Evolutionary conservation across 2,888 invertebrate species (phyloP).

Genomic region (Ariolimax columbianus): DNA sequence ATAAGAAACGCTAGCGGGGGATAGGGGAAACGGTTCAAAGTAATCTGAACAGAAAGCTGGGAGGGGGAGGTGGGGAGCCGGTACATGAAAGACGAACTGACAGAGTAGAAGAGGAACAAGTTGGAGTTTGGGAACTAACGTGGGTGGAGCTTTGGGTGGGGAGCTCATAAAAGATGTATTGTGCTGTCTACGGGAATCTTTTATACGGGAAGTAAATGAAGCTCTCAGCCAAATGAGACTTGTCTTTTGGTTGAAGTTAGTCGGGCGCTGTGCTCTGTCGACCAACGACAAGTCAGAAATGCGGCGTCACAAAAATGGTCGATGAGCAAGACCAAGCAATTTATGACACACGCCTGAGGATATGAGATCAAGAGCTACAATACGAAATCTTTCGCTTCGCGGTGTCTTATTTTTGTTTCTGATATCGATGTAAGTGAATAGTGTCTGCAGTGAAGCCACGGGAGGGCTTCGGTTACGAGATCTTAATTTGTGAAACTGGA

Average conservation of each 20-base stretch:
- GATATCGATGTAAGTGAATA: not conserved
- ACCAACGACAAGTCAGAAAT: not conserved
- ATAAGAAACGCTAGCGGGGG: constrained; percentile 5
- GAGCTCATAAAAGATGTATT: not conserved
- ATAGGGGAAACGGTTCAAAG: not conserved
- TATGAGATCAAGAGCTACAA: not conserved
- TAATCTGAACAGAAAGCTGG: not conserved
- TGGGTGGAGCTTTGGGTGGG: not conserved
- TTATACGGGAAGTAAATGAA: constrained; percentile 38
- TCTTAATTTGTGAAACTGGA: not conserved
- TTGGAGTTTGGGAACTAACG: not conserved
- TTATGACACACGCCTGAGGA: not conserved
- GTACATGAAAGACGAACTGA: constrained; percentile 6
- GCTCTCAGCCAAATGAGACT: constrained; percentile 37
- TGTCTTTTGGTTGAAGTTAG: constrained; percentile 9
- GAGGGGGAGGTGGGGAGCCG: not conserved
- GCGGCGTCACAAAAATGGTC: not conserved
- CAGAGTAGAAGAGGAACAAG: constrained; percentile 8
- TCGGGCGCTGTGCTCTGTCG: constrained; percentile 1
- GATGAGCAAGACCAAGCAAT: not conserved
- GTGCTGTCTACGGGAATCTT: not conserved
- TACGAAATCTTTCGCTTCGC: not conserved
- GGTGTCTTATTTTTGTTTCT: not conserved
- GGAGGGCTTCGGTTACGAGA: not conserved
- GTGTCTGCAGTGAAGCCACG: not conserved